Evolutionary conservation across 1,140 invertebrate species (phyloP).

Genomic region (Eumeta japonica): DNA sequence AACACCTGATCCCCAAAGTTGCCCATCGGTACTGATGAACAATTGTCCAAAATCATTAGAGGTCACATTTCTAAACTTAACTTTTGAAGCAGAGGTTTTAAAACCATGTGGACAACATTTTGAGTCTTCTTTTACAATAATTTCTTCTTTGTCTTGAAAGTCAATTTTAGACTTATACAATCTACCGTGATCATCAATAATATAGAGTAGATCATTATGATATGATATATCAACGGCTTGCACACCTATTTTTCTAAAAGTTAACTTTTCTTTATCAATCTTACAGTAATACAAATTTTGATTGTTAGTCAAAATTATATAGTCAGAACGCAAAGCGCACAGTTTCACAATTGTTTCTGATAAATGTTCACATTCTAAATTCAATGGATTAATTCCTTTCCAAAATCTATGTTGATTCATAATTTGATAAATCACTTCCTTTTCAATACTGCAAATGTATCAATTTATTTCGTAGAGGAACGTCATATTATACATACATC

Average conservation of each 20-base stretch:
- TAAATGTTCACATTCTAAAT: conserved; percentile 31
- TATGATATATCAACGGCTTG: conserved; percentile 63
- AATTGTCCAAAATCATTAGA: conserved; percentile 62
- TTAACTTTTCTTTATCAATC: conserved; percentile 32
- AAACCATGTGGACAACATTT: conserved; percentile 65
- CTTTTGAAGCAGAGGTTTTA: conserved; percentile 61
- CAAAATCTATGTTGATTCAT: conserved; percentile 52
- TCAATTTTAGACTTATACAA: conserved; percentile 60
- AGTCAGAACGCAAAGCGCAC: conserved; percentile 36
- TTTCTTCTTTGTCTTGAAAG: conserved; percentile 60
- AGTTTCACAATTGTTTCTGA: conserved; percentile 51
- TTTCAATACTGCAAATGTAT: not conserved
- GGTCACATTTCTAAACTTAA: conserved; percentile 63
- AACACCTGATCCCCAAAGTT: conserved; percentile 72
- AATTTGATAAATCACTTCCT: conserved; percentile 22
- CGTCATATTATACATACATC: no score
- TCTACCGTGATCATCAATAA: conserved; percentile 62
- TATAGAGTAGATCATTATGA: conserved; percentile 61
- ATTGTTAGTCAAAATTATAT: conserved; percentile 48
- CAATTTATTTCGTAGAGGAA: not conserved
- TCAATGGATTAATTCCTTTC: conserved; percentile 39
- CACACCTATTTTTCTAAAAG: conserved; percentile 46
- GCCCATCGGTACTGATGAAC: conserved; percentile 67
- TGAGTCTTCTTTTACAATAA: conserved; percentile 63
- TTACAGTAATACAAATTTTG: conserved; percentile 46